Conservation (phyloP, 2,113 vertebrate species). For the Glaucomys volans region DNA sequence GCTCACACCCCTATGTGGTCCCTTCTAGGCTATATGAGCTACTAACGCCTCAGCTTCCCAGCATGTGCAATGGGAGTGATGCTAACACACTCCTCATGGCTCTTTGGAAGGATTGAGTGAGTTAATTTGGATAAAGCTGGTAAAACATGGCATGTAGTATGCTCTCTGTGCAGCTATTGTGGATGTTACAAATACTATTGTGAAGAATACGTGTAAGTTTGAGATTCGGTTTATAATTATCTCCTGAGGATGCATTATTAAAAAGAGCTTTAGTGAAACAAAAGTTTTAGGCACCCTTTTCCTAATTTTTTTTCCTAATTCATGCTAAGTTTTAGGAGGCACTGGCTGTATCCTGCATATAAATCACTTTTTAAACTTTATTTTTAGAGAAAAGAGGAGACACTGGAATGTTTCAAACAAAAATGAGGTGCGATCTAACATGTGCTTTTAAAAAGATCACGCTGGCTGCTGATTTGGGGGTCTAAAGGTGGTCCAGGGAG, state of each 20-base stretch:
- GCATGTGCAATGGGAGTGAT: background rate
- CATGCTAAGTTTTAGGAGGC: background rate
- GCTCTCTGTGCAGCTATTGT: background rate
- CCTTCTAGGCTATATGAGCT: background rate
- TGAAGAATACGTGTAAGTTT: background rate
- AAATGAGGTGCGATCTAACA: background rate
- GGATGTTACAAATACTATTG: background rate
- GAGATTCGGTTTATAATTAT: background rate
- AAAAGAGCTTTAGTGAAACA: background rate
- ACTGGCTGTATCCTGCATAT: accelerated
- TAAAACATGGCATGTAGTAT: background rate
- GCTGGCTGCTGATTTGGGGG: background rate
- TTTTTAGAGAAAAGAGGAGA: background rate
- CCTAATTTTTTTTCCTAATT: constrained; percentile 1
- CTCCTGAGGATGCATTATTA: background rate
- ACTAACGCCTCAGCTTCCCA: background rate
- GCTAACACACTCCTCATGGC: no score
- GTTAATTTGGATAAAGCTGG: background rate
- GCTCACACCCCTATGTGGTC: background rate
- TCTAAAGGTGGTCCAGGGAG: no score
- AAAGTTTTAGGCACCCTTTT: background rate
- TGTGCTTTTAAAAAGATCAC: background rate
- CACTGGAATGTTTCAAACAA: background rate
- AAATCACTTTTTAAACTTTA: background rate
- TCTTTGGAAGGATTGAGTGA: background rate